Percentiles rank a stretch among this genome's conserved stretches.
Evolutionary conservation across 2,797 vertebrate genomes (phyloP).

Genomic region (Pangasius mekongensis): DNA sequence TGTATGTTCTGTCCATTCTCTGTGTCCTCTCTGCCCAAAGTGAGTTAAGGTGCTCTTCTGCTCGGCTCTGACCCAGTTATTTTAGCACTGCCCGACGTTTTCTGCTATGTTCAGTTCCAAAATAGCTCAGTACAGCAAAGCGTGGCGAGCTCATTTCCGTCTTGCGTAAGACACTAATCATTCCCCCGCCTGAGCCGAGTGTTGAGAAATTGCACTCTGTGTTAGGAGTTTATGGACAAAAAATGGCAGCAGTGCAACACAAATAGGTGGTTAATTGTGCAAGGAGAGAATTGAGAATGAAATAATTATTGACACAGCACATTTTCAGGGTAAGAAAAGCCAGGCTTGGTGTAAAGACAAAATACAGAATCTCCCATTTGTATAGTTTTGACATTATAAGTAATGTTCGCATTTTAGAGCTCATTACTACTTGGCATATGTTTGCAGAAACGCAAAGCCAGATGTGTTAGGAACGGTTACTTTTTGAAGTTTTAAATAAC

Average conservation of each 20-base stretch:
- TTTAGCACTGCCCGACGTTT: conserved; percentile 71
- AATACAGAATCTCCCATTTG: conserved; percentile 35
- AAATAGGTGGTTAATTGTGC: conserved; percentile 47
- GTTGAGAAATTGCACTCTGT: conserved; percentile 46
- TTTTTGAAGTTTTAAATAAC: conserved; percentile 12
- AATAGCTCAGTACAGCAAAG: conserved; percentile 78
- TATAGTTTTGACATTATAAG: conserved; percentile 39
- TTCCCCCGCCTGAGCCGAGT: conserved; percentile 38
- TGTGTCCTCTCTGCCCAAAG: neutral
- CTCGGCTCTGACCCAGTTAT: conserved; percentile 79
- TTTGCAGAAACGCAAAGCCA: conserved; percentile 12
- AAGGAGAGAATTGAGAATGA: conserved; percentile 34
- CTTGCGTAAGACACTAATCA: conserved; percentile 77
- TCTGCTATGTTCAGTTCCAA: conserved; percentile 73
- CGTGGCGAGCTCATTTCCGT: conserved; percentile 78
- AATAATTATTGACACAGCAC: conserved; percentile 40
- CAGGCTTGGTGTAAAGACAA: conserved; percentile 10
- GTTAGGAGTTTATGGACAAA: conserved; percentile 49
- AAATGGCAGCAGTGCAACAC: conserved; percentile 49
- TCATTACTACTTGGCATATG: conserved; percentile 34
- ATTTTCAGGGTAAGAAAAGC: conserved; percentile 31
- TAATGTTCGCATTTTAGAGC: conserved; percentile 39
- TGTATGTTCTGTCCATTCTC: neutral
- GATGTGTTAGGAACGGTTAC: conserved; percentile 13
- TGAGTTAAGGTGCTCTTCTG: conserved; percentile 45